These are phyloP conservation scores for Amphipoea lucens DNA, from an alignment of 2,888 invertebrate genomes.

Conservation along the genomic window DNA sequence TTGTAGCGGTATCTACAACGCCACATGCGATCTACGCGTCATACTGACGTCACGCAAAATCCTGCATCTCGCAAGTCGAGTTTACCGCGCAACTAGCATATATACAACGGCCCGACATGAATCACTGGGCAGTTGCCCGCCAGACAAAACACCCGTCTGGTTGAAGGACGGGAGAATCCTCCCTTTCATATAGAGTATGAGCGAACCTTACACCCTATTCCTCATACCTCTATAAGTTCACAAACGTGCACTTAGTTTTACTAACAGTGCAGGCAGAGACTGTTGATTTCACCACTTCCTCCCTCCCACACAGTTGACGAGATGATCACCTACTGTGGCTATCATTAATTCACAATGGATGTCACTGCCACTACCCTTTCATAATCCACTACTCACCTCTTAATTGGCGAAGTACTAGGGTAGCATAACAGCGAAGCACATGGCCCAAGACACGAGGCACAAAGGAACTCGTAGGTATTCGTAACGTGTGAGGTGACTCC, in stretches of 20 bases:
- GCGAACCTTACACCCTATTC: too few relatives aligned
- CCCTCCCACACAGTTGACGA: neutral
- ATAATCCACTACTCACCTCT: slow-evolving; percentile 25
- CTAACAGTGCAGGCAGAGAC: neutral
- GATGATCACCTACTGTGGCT: neutral
- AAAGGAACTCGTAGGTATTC: slow-evolving; percentile 38
- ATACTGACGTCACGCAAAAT: too few relatives aligned
- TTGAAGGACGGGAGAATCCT: too few relatives aligned
- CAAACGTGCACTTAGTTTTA: neutral
- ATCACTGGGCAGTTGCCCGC: too few relatives aligned
- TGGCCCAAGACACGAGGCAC: slow-evolving; percentile 23
- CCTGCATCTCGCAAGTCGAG: too few relatives aligned
- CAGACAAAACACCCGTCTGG: too few relatives aligned
- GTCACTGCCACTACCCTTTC: neutral
- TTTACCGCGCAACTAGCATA: too few relatives aligned
- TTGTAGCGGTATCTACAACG: too few relatives aligned
- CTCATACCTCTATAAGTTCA: too few relatives aligned
- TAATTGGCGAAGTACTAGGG: slow-evolving; percentile 22
- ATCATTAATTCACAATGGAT: slow-evolving; percentile 37
- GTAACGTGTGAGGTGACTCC: slow-evolving; percentile 7
- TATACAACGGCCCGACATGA: too few relatives aligned
- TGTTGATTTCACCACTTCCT: neutral
- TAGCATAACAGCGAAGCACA: slow-evolving; percentile 20
- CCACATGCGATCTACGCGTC: too few relatives aligned
- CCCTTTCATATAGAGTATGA: too few relatives aligned